These are phyloP conservation scores for Sminthopsis crassicaudata DNA, from an alignment of 2,113 vertebrate species.

Conservation along the genomic window DNA sequence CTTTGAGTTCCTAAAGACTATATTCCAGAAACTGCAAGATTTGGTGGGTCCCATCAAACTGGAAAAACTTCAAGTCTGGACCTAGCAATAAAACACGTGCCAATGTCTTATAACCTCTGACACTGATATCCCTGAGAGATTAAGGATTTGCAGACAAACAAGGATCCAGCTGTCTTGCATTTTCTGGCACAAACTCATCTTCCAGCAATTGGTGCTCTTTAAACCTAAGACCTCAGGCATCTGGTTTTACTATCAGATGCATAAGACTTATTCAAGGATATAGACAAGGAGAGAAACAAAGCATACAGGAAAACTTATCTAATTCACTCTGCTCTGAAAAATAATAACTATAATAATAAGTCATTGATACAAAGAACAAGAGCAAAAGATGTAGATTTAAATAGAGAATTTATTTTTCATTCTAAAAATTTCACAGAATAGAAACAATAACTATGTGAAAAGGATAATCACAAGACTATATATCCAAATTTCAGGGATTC, in stretches of 20 bases:
- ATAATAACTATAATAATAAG: not conserved
- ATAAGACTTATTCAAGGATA: not conserved
- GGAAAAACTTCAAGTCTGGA: not conserved
- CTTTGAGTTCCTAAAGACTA: not conserved
- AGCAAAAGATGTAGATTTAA: not conserved
- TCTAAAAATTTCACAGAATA: not conserved
- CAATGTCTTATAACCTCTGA: not conserved
- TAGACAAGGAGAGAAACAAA: not conserved
- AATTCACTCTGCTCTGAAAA: not conserved
- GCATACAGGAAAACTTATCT: not conserved
- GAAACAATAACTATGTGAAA: not conserved
- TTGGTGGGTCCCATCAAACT: not conserved
- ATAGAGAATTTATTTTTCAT: not conserved
- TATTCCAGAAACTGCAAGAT: not conserved
- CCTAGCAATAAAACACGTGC: not conserved
- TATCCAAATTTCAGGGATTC: not conserved
- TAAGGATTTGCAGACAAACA: not conserved
- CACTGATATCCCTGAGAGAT: not conserved
- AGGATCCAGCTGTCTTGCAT: not conserved
- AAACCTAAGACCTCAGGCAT: not conserved
- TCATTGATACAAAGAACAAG: not conserved
- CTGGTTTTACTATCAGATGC: not conserved
- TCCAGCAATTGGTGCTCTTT: not conserved
- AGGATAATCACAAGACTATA: not conserved
- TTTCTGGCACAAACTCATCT: not conserved